phyloP scores from a whole-genome alignment of 2,888 invertebrate species.

The Agrilus cyanescens region DNA sequence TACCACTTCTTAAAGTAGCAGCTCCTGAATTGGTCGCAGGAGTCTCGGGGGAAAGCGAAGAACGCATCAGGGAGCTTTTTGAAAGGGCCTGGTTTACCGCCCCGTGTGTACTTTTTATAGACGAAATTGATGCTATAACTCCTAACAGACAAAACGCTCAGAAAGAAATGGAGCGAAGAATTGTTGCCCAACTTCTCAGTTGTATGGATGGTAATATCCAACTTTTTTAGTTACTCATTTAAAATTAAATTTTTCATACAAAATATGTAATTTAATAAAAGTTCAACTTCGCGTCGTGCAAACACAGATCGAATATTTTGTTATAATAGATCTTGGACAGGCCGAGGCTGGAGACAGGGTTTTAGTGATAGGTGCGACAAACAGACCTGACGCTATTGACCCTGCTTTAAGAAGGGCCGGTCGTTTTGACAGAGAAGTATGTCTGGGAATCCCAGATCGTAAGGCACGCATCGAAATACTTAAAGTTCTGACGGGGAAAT shows the following conservation, averaged over 20 bases:
- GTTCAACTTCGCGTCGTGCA: no score
- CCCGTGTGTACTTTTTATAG: conserved; percentile 84
- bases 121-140: conserved; percentile 95
- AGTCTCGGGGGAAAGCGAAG: conserved; percentile 92
- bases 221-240: conserved; percentile 2
- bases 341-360: conserved; percentile 49
- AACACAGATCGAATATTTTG: no score
- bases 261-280: conserved; percentile 4
- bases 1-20: conserved; percentile 77
- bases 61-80: conserved; percentile 82
- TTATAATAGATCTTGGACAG: conserved; percentile 35
- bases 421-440: conserved; percentile 88
- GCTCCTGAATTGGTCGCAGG: conserved; percentile 91
- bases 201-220: conserved; percentile 66
- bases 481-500: conserved; percentile 53
- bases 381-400: conserved; percentile 84
- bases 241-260: not conserved
- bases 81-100: conserved; percentile 63
- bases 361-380: conserved; percentile 91
- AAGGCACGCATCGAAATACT: conserved; percentile 72
- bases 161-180: conserved; percentile 91
- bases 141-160: conserved; percentile 81
- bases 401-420: conserved; percentile 85
- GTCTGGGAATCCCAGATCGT: conserved; percentile 85
- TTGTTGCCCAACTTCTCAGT: conserved; percentile 83